phyloP scores from a whole-genome alignment of 2,113 vertebrate genomes.

The Parus major region DNA sequence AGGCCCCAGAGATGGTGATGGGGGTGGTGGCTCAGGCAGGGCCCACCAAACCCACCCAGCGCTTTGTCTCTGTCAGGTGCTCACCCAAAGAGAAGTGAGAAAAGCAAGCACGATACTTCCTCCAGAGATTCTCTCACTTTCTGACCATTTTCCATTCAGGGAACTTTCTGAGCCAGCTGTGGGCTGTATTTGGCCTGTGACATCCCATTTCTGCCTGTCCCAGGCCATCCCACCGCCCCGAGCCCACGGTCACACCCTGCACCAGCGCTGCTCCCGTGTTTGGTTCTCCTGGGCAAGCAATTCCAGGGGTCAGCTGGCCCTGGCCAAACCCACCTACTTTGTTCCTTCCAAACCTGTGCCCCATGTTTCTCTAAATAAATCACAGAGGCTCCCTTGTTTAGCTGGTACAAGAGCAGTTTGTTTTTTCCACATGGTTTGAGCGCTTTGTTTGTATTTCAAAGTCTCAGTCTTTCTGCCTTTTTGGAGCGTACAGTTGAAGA shows the following conservation, averaged over 20 bases:
- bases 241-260: accelerated
- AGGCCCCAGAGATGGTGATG: accelerated
- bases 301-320: neutral
- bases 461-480: conserved; percentile 16
- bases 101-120: neutral
- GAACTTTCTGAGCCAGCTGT: neutral
- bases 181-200: neutral
- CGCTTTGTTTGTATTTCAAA: neutral
- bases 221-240: neutral
- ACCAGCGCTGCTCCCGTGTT: accelerated
- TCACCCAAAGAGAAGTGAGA: neutral
- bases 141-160: neutral
- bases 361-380: neutral
- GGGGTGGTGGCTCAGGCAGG: neutral
- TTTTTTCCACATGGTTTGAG: neutral
- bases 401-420: conserved; percentile 22
- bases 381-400: conserved; percentile 26
- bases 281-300: neutral
- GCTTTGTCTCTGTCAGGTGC: too few relatives aligned
- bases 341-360: neutral
- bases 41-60: accelerated
- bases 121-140: neutral
- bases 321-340: neutral
- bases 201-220: neutral
- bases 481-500: neutral